Evolutionary conservation across 2,888 invertebrate species (phyloP), one percentile per base, ranked within the genome.

Genomic region (Abrostola tripartita): DNA sequence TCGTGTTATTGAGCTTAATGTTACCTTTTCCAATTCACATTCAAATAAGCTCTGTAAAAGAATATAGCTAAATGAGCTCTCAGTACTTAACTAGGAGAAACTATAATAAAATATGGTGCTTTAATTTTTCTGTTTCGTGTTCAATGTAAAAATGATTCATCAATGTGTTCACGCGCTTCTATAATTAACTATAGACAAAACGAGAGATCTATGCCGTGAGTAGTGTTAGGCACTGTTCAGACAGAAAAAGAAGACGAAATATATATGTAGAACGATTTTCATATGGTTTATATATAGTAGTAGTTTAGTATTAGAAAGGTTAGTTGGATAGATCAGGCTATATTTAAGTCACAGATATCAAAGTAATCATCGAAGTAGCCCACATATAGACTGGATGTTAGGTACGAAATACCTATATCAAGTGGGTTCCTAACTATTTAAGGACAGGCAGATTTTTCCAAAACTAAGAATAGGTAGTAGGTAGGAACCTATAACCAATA

Each of bases 131-230:
- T 65, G 59, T 51, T 54, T 8, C 10, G 42, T 40, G 14, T 54
- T 54, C n/a, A 41, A 50, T 58, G 36, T 52, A 40, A 0, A 51
- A 54, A 57, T 61, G 44, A 68, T 53, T 65, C 55, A 59, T 51
- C 37, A 12, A 51, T 37, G 41, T 41, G 52, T 54, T 61, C 44
- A 58, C 40, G 52, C 52, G 37, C 37, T 50, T 14, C 6, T 11
- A 60, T 74, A 77, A 77, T 70, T 70, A 50, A 50, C 35, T 9
- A 52, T 24, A 41, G 57, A 44, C 12, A 50, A 63, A 65, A 66
- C 36, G 42, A 61, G 53, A 61, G 12, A 35, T 35, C n/a, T 9
- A 62, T 66, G 24, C 50, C 52, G n/a, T 65, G 11, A 44, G 2
- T 60, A 41, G 40, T 53, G 53, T 60, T 12, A 71, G 50, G 50